Conservation (phyloP, 2,797 vertebrate genomes). For the Valencia hispanica region DNA sequence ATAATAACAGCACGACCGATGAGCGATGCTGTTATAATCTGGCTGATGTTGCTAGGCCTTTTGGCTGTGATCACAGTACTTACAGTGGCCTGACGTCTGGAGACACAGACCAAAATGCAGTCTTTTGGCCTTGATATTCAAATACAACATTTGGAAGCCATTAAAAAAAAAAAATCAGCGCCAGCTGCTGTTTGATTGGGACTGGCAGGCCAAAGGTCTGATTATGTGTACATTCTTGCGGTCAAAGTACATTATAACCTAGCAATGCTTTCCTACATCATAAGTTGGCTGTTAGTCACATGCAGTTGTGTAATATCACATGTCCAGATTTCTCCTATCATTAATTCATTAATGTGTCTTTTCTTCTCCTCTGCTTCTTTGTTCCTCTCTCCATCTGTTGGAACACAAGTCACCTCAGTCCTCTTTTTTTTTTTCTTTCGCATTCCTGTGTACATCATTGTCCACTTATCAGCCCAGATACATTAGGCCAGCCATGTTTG, state of each 20-base stretch:
- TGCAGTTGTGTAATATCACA: constrained; percentile 43
- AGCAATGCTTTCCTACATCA: constrained; percentile 14
- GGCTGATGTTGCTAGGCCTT: constrained; percentile 51
- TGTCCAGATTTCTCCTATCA: constrained; percentile 35
- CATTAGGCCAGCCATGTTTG: neutral
- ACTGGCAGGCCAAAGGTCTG: constrained; percentile 1
- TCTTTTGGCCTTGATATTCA: constrained; percentile 12
- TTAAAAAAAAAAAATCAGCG: neutral
- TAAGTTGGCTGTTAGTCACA: constrained; percentile 42
- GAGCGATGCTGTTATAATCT: constrained; percentile 49
- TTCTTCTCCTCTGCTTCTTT: constrained; percentile 12
- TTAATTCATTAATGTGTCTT: constrained; percentile 50
- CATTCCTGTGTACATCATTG: constrained; percentile 11
- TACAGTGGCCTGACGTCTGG: constrained; percentile 20
- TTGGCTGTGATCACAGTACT: constrained; percentile 43
- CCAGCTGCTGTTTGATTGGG: neutral
- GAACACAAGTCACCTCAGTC: neutral
- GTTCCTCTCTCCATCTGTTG: constrained; percentile 11
- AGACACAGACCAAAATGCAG: constrained; percentile 11
- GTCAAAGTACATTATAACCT: constrained; percentile 10
- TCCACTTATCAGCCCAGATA: constrained; percentile 16
- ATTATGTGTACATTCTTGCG: constrained; percentile 4
- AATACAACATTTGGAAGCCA: neutral
- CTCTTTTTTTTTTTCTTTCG: neutral
- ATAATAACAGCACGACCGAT: constrained; percentile 48